Conservation (phyloP, 2,797 vertebrate species). For the Neosilurus mollespiculum region DNA sequence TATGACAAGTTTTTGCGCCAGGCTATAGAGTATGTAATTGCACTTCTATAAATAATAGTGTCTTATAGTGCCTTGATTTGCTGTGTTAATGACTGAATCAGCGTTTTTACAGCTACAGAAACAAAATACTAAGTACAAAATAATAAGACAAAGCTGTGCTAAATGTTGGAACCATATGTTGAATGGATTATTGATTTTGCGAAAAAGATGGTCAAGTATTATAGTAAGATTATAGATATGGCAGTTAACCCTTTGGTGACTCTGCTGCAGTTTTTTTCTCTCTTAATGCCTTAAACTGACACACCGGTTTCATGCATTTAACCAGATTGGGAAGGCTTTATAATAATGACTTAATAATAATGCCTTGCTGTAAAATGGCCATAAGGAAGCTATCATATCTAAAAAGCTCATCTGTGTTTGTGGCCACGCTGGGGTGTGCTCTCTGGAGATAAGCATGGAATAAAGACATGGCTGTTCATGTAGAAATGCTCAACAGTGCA, state of each 20-base stretch:
- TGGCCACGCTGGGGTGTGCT: constrained; percentile 40
- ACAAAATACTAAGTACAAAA: constrained; percentile 13
- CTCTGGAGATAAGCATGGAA: constrained; percentile 47
- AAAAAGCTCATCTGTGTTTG: constrained; percentile 22
- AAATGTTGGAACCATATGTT: constrained; percentile 15
- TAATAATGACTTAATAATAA: constrained; percentile 24
- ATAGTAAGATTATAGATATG: constrained; percentile 19
- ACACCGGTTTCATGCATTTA: constrained; percentile 25
- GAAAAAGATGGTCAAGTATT: neutral
- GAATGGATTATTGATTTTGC: constrained; percentile 19
- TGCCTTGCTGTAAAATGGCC: constrained; percentile 41
- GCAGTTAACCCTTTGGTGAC: neutral
- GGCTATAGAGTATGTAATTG: constrained; percentile 32
- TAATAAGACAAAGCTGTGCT: neutral
- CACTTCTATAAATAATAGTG: constrained; percentile 34
- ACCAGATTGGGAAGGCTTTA: constrained; percentile 34
- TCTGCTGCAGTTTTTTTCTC: constrained; percentile 6
- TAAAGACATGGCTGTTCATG: constrained; percentile 44
- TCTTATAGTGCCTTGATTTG: constrained; percentile 26
- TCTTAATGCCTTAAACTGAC: constrained; percentile 17
- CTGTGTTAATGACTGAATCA: constrained; percentile 23
- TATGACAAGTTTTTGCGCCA: constrained; percentile 32
- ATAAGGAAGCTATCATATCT: constrained; percentile 37
- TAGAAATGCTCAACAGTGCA: constrained; percentile 49
- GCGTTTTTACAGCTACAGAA: constrained; percentile 16